A percentile compares a stretch with the other conserved stretches of the same genome.
phyloP scores from a whole-genome alignment of 2,113 vertebrate genomes.

The Aphyosemion australe region DNA sequence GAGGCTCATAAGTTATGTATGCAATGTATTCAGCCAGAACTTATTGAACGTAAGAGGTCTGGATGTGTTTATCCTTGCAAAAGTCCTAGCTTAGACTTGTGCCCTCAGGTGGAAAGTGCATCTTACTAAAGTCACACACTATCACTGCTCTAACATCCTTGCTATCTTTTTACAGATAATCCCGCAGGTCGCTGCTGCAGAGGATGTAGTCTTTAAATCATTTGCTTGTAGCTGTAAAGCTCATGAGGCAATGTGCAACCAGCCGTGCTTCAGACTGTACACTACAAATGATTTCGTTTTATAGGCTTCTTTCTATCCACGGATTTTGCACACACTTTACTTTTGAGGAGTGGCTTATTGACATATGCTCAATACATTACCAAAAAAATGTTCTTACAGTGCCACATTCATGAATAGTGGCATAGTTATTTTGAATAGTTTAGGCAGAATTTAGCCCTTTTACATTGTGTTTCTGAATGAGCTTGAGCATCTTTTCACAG shows the following conservation, averaged over 20 bases:
- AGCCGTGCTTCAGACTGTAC: conserved; percentile 35
- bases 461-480: too few species aligned
- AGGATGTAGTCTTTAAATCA: conserved; percentile 45
- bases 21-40: neutral
- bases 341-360: conserved; percentile 13
- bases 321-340: conserved; percentile 33
- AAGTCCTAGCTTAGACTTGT: conserved; percentile 19
- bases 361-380: conserved; percentile 14
- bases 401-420: too few species aligned
- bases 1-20: neutral
- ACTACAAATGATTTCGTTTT: conserved; percentile 38
- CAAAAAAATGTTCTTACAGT: neutral
- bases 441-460: too few species aligned
- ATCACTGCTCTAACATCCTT: conserved; percentile 44
- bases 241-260: conserved; percentile 35
- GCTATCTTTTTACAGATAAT: conserved; percentile 49
- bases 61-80: neutral
- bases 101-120: conserved; percentile 43
- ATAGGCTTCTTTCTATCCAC: conserved; percentile 16
- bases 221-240: conserved; percentile 38
- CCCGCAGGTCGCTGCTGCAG: conserved; percentile 37
- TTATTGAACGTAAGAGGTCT: neutral
- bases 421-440: too few species aligned
- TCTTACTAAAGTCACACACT: conserved; percentile 39
- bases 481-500: too few species aligned